phyloP scores from a whole-genome alignment of 2,113 vertebrate species.

The Hippocampus comes region DNA sequence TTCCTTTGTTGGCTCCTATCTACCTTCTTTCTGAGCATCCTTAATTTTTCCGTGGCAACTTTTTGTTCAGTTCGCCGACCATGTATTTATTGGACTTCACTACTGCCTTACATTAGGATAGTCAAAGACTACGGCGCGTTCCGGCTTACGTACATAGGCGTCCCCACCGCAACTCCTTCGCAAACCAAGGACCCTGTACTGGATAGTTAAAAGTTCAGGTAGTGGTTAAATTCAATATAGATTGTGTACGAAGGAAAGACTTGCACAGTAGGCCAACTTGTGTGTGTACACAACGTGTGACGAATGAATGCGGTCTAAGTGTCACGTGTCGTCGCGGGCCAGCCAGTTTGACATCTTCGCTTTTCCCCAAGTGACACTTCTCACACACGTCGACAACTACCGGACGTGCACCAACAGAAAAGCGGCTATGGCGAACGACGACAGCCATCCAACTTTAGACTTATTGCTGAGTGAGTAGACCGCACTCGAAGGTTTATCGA shows the following conservation, averaged over 20 bases:
- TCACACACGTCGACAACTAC: background rate
- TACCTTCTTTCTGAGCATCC: background rate
- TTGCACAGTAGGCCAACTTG: background rate
- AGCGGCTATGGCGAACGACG: slow-evolving; percentile 55
- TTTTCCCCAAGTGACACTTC: background rate
- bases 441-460: slow-evolving; percentile 46
- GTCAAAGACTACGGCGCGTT: no score
- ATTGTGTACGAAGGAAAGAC: background rate
- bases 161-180: no score
- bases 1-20: background rate
- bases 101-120: no score
- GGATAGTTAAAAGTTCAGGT: no score
- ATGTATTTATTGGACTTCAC: no score
- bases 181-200: no score
- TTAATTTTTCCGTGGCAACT: background rate
- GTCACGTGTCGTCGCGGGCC: slow-evolving; percentile 60
- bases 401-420: background rate
- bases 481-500: no score
- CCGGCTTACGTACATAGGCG: no score
- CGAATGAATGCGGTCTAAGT: slow-evolving; percentile 32
- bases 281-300: slow-evolving; percentile 29
- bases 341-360: slow-evolving; percentile 34
- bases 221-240: background rate
- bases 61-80: no score
- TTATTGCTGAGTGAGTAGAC: slow-evolving; percentile 66